Evolutionary conservation across 2,888 invertebrate genomes (phyloP), one percentile per base, ranked within the genome.

Genomic region (Silvanus unidentatus): DNA sequence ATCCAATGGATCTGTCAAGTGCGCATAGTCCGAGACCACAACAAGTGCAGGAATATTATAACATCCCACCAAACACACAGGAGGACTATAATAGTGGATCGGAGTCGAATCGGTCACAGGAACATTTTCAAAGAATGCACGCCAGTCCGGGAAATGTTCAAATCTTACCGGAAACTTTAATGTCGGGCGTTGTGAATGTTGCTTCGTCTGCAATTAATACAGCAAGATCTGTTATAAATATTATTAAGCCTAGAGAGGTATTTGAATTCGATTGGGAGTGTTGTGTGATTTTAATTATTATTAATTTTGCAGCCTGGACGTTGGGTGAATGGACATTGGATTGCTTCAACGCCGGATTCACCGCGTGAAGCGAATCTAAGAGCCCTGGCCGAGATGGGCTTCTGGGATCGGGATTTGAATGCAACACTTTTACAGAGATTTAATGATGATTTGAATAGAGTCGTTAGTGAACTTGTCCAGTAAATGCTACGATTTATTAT

Each of bases 371-470:
- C 57, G 12, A 67, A 64, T 43, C 56, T 73, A 32, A 54, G 61
- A 32, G 58, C 63, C n/a, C 56, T 74, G 30, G 55, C 63, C 2
- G 73, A 73, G 47, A 74, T 74, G 74, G 74, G 74, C 11, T 74
- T 74, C 52, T 60, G 57, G 53, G 65, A 74, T 49, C 55, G 65
- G 39, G 68, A 70, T 48, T 52, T 70, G 16, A 73, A 73, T 55
- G 67, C 68, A 3, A 68, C 70, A 8, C 58, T 73, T 9, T 54
- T 74, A 44, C 65, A 67, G 12, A 63, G 71, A 41, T 70, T 68
- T 56, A 64, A 71, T 47, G 71, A 73, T 53, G 72, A 74, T 50
- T 50, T 74, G 14, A 52, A 59, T 30, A 60, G 64, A 52, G 73
- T 73, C 14, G 66, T 74, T 29, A 63, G 65, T 10, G 73, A 72